Base-by-base conservation (phyloP, 35 echinoderm and acorn worm genomes). In the Apostichopus parvimensis region DNA sequence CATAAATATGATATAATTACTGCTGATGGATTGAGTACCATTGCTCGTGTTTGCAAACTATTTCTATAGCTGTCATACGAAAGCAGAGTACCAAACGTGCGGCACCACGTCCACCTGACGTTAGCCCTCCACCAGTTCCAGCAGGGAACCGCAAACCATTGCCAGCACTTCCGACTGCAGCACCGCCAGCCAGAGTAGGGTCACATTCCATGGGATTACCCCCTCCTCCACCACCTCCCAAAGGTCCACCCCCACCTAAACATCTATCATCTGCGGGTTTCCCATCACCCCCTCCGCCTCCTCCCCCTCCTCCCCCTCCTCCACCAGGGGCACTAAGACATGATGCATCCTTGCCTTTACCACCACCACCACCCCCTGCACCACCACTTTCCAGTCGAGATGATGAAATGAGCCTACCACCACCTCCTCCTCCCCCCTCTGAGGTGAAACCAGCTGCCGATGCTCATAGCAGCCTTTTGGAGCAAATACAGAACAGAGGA, bases 221-320 rank as follows among this genome's bases (percentile, higher is more conserved):
- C n/a, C n/a, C n/a, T 28, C 61, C 61, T 65, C 61, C 61, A 65
- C 61, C 61, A 8, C 61, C 61, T 10, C 61, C 77, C 11, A 10
- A 17, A 22, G 18, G 18, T 79, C 45, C 77, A 22, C 14, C 77
- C 8, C 77, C 24, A 79, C 34, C 45, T 28, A 11, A 11, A 79
- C 9, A 17, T 25, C 14, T 8, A 0, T 24, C 78, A 20, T 45
- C 24, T 5, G 78, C 6, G 11, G 34, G 34, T 24, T 13, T 28
- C 11, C 5, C 23, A 34, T 24, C 18, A 24, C n/a, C 24, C 14
- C 53, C 78, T 25, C 18, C 24, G 78, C 78, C 24, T 13, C 78
- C 78, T 13, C 78, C 78, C 24, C 78, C 78, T 7, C 78, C 78
- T 80, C 78, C 78, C 8, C 78, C 78, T 10, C 78, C 78, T 11